Conservation (phyloP, 2,888 invertebrate species). For the Limnephilus marmoratus region DNA sequence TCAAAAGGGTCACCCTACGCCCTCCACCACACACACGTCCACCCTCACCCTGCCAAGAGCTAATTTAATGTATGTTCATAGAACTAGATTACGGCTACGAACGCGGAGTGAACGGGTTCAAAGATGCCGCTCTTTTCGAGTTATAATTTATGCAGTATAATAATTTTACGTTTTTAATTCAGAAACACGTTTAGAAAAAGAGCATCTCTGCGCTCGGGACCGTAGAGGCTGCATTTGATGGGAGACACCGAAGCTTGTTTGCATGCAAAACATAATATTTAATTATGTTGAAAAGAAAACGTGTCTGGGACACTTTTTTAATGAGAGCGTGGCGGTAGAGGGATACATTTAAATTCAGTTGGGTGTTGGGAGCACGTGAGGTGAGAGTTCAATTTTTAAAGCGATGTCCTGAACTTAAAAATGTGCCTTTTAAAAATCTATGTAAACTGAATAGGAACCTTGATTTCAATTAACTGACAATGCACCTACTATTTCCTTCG, state of each 20-base stretch:
- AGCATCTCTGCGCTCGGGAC: neutral
- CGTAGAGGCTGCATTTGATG: neutral
- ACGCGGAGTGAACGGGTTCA: neutral
- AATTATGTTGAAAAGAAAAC: neutral
- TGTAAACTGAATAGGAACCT: neutral
- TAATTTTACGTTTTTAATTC: neutral
- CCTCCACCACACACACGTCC: neutral
- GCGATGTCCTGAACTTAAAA: neutral
- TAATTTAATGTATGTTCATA: neutral
- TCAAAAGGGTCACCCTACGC: neutral
- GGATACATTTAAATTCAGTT: neutral
- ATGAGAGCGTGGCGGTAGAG: neutral
- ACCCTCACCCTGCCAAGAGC: neutral
- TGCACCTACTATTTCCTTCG: no score
- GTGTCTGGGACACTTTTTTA: neutral
- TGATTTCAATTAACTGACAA: neutral
- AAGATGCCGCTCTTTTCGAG: neutral
- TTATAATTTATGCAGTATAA: neutral
- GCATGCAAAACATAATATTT: neutral
- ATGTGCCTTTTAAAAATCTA: neutral
- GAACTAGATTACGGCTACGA: neutral
- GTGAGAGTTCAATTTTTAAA: neutral
- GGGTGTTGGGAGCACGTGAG: neutral
- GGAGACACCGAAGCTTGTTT: neutral
- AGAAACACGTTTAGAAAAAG: neutral